Percentiles rank a stretch among this genome's conserved stretches.
These are phyloP conservation scores for Aphaenogaster ashmeadi DNA, from an alignment of 1,140 invertebrate genomes.

Conservation along the genomic window DNA sequence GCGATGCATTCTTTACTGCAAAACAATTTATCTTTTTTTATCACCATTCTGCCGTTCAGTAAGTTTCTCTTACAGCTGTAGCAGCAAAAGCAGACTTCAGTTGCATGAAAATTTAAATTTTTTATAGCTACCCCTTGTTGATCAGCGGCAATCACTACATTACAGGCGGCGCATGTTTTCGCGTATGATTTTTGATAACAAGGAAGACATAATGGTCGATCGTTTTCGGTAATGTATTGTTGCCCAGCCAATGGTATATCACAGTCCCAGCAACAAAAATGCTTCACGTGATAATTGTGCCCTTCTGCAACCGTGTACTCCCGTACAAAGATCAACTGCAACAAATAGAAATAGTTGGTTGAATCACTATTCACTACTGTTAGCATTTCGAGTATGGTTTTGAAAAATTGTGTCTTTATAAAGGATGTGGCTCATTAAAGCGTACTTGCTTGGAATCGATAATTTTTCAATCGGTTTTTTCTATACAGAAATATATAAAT, in stretches of 20 bases:
- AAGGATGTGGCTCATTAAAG: neutral
- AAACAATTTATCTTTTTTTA: slow-evolving; percentile 91
- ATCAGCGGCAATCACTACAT: slow-evolving; percentile 91
- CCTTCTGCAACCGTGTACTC: slow-evolving; percentile 95
- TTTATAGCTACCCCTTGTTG: slow-evolving; percentile 92
- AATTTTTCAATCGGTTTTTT: neutral
- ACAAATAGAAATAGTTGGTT: slow-evolving; percentile 54
- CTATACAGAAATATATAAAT: no score
- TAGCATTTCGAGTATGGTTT: slow-evolving; percentile 14
- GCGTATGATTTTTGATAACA: slow-evolving; percentile 94
- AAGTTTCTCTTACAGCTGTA: slow-evolving; percentile 91
- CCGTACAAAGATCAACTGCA: slow-evolving; percentile 93
- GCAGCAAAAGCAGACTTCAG: slow-evolving; percentile 92
- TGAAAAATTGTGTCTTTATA: neutral
- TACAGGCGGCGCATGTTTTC: slow-evolving; percentile 91
- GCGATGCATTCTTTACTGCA: slow-evolving; percentile 88
- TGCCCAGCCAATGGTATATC: slow-evolving; percentile 93
- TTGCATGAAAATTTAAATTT: slow-evolving; percentile 93
- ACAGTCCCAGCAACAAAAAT: slow-evolving; percentile 96
- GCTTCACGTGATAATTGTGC: slow-evolving; percentile 94
- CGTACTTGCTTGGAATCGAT: neutral
- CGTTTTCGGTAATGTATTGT: slow-evolving; percentile 93
- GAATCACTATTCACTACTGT: slow-evolving; percentile 1
- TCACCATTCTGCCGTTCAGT: slow-evolving; percentile 89
- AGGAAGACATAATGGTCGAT: slow-evolving; percentile 92